phyloP scores from a whole-genome alignment of 2,113 vertebrate genomes.

The Cathartes aura region DNA sequence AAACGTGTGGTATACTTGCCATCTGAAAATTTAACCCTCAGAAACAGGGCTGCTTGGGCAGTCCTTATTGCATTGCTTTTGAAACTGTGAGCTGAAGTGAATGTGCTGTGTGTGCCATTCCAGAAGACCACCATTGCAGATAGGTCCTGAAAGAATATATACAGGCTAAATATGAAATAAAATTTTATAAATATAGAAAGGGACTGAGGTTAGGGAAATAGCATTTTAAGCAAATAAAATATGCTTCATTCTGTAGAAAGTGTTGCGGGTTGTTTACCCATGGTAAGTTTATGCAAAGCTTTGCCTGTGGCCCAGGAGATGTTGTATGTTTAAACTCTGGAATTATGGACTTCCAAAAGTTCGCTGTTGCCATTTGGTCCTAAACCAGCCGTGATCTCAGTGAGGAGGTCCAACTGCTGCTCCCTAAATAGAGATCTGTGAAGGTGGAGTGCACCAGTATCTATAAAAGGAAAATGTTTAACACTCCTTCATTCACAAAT shows the following conservation, averaged over 20 bases:
- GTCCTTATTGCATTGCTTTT: neutral
- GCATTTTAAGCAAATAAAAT: neutral
- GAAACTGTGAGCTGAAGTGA: neutral
- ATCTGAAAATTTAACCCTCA: neutral
- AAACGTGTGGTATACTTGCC: neutral
- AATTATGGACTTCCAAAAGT: neutral
- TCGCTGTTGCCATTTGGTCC: neutral
- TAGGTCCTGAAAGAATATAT: neutral
- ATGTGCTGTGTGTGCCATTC: neutral
- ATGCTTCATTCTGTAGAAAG: neutral
- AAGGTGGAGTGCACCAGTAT: neutral
- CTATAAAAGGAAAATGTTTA: neutral
- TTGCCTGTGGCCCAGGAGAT: neutral
- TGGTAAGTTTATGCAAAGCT: neutral
- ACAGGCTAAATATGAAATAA: neutral
- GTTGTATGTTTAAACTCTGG: neutral
- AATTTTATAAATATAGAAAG: neutral
- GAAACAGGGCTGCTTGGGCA: neutral
- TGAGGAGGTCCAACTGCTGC: neutral
- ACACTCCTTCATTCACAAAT: neutral
- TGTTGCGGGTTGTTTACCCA: rapidly evolving
- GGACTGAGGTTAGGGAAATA: neutral
- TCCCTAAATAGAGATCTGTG: neutral
- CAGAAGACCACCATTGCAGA: neutral
- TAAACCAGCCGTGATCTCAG: neutral